Base-by-base conservation (phyloP, 2,888 invertebrate genomes). In the Trichogramma evanescens region DNA sequence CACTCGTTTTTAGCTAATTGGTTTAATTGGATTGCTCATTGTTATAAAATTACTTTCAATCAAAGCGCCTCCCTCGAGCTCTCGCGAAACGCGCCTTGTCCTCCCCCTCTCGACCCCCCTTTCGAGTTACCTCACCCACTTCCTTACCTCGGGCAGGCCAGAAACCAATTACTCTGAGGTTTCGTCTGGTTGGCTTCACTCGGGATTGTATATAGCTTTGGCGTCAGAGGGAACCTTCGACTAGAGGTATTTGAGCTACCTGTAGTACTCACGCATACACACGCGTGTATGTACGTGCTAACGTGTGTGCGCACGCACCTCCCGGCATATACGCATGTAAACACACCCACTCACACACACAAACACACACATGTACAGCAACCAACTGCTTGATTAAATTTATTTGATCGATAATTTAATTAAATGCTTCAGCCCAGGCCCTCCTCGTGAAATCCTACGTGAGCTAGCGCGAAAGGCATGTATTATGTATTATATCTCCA, bases 341-440 rank as follows among this genome's bases (percentile, higher is more conserved):
- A 26, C 26, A 26, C 26, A 26, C 26, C 26, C 26, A 26, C 26
- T 26, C 26, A 26, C 26, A 26, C 26, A 26, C 26, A 26, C 3
- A 26, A 26, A 26, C 2, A 26, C 26, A 26, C 26, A 26, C 26
- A 26, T 26, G 2, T 2, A 26, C 26, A 26, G 26, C 1, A 26
- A 26, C 26, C 26, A 10, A 50, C 49, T 43, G 55, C 59, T 64
- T 57, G 57, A 64, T 61, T 57, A 57, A 61, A 59, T 61, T 59
- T 59, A 57, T 61, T 61, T 59, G 50, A 59, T 64, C 59, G 45
- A 61, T 64, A 64, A 64, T 61, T 64, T 59, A 61, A 64, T 64
- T 61, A 64, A 58, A 59, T 49, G 9, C 38, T 58, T 43, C 50
- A 39, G 49, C 6, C 4, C 8, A 13, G 5, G 50, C 39, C 9